These are phyloP conservation scores for Gonocerus acuteangulatus DNA, from an alignment of 2,888 invertebrate species.

Conservation along the genomic window DNA sequence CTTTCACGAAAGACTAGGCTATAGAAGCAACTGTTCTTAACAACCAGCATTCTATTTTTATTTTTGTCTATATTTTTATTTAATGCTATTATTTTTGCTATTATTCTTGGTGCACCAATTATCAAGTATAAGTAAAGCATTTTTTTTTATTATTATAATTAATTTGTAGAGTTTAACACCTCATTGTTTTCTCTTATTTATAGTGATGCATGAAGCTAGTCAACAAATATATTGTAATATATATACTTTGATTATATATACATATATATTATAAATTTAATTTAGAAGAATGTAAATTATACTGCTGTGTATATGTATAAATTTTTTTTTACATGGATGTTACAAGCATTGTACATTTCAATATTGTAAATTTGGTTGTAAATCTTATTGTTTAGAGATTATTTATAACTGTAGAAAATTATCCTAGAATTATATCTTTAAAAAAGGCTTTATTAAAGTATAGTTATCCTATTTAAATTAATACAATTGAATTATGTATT, in stretches of 20 bases:
- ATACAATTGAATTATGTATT: constrained; percentile 2
- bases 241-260: background rate
- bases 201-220: constrained; percentile 32
- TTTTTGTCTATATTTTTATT: background rate
- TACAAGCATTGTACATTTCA: constrained; percentile 5
- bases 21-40: background rate
- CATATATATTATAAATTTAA: constrained; percentile 2
- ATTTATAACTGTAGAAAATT: constrained; percentile 8
- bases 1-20: background rate
- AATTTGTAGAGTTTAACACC: too few relatives aligned
- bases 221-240: constrained; percentile 21
- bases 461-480: constrained; percentile 18
- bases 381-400: constrained; percentile 17
- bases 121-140: background rate
- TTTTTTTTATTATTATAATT: too few relatives aligned
- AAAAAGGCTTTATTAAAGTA: background rate
- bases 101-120: background rate
- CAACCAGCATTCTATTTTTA: background rate
- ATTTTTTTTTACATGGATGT: constrained; percentile 11
- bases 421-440: background rate
- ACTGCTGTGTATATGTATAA: constrained; percentile 17
- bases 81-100: background rate
- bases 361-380: constrained; percentile 15
- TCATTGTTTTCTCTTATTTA: constrained; percentile 10
- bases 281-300: constrained; percentile 11